Evolutionary conservation across 1,140 invertebrate genomes (phyloP).

Genomic region (Caenorhabditis inopinata): DNA sequence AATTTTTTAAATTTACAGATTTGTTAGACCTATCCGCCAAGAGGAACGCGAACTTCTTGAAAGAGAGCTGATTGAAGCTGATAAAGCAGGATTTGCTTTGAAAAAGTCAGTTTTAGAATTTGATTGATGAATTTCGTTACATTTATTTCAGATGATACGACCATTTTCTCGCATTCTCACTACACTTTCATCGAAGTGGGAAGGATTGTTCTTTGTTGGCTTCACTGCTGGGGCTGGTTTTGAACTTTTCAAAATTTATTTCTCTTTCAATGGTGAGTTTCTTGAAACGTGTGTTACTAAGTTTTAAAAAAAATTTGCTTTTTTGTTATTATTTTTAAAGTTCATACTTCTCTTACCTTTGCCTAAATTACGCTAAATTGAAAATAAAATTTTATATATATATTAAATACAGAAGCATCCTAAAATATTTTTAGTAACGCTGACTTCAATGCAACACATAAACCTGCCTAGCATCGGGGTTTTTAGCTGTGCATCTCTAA

Average conservation of each 20-base stretch:
- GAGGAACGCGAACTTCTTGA: slow-evolving; percentile 56
- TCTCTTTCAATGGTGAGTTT: slow-evolving; percentile 50
- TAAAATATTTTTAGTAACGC: too few relatives aligned
- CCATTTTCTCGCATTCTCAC: slow-evolving; percentile 35
- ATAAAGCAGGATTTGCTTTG: slow-evolving; percentile 54
- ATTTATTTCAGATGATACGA: slow-evolving; percentile 34
- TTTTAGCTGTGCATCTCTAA: too few relatives aligned
- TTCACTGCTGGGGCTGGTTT: slow-evolving; percentile 56
- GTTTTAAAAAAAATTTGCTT: too few relatives aligned
- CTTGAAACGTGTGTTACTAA: too few relatives aligned
- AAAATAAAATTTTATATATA: too few relatives aligned
- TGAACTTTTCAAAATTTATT: slow-evolving; percentile 65
- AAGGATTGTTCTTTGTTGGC: slow-evolving; percentile 49
- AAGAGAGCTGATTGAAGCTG: slow-evolving; percentile 63
- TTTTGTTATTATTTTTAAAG: too few relatives aligned
- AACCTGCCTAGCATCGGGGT: too few relatives aligned
- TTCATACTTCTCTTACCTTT: too few relatives aligned
- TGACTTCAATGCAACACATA: too few relatives aligned
- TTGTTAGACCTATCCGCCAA: slow-evolving; percentile 53
- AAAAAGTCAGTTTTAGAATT: not conserved
- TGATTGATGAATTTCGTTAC: not conserved
- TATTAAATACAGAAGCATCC: too few relatives aligned
- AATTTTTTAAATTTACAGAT: not conserved
- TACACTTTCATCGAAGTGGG: slow-evolving; percentile 34
- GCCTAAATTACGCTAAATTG: too few relatives aligned